Percentiles rank a stretch among this genome's conserved stretches.
These are phyloP conservation scores for Nomada ruficornis DNA, from an alignment of 2,888 invertebrate species.

Conservation along the genomic window DNA sequence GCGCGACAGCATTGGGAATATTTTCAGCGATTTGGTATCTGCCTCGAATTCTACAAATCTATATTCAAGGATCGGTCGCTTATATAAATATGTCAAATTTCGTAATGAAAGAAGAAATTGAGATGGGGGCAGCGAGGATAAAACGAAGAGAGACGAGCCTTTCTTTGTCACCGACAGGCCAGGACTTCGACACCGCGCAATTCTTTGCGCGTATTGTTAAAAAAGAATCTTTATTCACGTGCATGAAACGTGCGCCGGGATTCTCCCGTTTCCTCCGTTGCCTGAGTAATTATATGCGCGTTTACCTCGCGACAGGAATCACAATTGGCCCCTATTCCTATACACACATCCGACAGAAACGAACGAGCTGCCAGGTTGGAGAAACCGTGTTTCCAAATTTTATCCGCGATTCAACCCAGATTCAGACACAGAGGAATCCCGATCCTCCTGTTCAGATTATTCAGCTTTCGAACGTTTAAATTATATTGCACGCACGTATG, in stretches of 20 bases:
- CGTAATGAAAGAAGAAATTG: too few species aligned
- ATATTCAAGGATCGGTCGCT: background rate
- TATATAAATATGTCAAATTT: too few species aligned
- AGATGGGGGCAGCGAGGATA: background rate
- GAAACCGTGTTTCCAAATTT: conserved; percentile 1
- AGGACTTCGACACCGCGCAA: background rate
- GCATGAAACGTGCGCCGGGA: conserved; percentile 39
- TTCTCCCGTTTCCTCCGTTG: conserved; percentile 55
- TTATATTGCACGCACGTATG: too few species aligned
- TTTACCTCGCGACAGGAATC: conserved; percentile 57
- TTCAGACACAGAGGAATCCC: too few species aligned
- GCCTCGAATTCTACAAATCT: background rate
- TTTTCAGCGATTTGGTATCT: background rate
- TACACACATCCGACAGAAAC: conserved; percentile 20
- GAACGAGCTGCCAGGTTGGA: conserved; percentile 1
- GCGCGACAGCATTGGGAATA: conserved; percentile 7
- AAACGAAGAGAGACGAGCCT: background rate
- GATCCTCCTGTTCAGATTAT: too few species aligned
- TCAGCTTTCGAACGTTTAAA: too few species aligned
- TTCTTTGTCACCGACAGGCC: background rate
- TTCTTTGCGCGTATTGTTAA: conserved; percentile 22
- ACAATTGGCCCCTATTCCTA: conserved; percentile 45
- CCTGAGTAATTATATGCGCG: conserved; percentile 63
- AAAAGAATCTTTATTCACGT: conserved; percentile 48
- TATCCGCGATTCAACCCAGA: background rate